Conservation (phyloP, 1,140 invertebrate species). For the Drosophila eugracilis region DNA sequence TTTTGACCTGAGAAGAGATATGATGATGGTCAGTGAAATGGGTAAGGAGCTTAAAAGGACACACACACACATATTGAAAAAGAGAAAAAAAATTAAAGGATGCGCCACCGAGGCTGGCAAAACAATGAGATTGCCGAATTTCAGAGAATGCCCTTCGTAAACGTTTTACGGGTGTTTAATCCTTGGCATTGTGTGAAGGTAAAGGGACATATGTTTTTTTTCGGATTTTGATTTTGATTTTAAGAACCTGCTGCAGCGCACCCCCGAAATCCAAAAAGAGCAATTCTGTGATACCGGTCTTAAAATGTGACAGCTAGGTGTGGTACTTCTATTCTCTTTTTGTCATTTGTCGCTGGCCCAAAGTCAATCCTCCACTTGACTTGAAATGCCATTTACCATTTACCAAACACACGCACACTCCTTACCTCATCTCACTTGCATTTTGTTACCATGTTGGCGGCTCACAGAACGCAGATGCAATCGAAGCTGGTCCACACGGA, state of each 20-base stretch:
- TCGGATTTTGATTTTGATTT: slow-evolving; percentile 6
- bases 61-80: no score
- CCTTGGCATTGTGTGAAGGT: slow-evolving; percentile 70
- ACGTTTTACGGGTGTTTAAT: slow-evolving; percentile 74
- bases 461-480: slow-evolving; percentile 50
- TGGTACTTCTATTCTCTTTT: no score
- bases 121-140: slow-evolving; percentile 74
- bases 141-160: slow-evolving; percentile 53
- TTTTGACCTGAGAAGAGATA: not conserved
- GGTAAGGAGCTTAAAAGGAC: not conserved
- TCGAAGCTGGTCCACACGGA: slow-evolving; percentile 52
- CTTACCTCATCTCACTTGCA: slow-evolving; percentile 4
- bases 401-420: no score
- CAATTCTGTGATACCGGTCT: not conserved
- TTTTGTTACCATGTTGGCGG: no score
- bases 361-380: slow-evolving; percentile 27
- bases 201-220: slow-evolving; percentile 61
- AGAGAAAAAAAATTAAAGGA: slow-evolving; percentile 51
- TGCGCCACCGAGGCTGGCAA: slow-evolving; percentile 72
- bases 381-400: slow-evolving; percentile 23
- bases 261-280: slow-evolving; percentile 25
- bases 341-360: slow-evolving; percentile 17
- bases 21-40: slow-evolving; percentile 1
- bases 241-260: slow-evolving; percentile 19
- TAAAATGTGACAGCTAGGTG: slow-evolving; percentile 12